Evolutionary conservation across 2,888 invertebrate species (phyloP).

Genomic region (Euplagia quadripunctaria): DNA sequence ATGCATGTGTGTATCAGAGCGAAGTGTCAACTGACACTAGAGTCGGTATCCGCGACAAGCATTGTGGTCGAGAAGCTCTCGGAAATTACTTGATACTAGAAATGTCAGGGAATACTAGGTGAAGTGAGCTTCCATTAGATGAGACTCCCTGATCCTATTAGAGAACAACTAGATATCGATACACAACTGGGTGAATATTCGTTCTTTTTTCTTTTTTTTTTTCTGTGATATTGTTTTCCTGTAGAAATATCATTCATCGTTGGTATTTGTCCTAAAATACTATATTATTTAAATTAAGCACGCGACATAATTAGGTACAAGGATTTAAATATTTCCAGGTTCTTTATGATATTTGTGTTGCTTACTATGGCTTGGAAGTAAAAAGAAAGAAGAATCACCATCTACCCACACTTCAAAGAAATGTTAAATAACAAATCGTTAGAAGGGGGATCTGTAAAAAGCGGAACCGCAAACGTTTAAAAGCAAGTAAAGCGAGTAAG

Average conservation of each 20-base stretch:
- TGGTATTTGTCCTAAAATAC: too few species aligned
- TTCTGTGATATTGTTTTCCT: too few species aligned
- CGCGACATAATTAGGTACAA: too few species aligned
- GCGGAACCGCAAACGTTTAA: neutral
- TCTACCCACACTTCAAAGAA: neutral
- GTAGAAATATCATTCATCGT: too few species aligned
- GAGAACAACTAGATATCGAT: neutral
- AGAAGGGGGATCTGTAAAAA: neutral
- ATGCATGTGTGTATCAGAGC: neutral
- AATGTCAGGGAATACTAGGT: neutral
- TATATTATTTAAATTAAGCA: too few species aligned
- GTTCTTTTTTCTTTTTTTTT: too few species aligned
- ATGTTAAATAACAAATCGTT: neutral
- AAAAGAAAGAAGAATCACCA: too few species aligned
- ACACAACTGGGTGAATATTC: neutral
- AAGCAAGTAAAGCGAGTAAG: neutral
- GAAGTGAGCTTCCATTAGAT: neutral
- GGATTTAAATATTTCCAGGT: too few species aligned
- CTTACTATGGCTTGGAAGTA: too few species aligned
- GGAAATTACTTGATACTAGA: slow-evolving; percentile 11
- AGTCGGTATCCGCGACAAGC: neutral
- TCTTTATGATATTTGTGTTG: too few species aligned
- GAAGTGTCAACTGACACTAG: slow-evolving; percentile 14
- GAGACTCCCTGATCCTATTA: neutral
- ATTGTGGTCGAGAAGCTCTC: slow-evolving; percentile 13